Base-by-base conservation (phyloP, 2,113 vertebrate species). In the Aplodontia rufa region DNA sequence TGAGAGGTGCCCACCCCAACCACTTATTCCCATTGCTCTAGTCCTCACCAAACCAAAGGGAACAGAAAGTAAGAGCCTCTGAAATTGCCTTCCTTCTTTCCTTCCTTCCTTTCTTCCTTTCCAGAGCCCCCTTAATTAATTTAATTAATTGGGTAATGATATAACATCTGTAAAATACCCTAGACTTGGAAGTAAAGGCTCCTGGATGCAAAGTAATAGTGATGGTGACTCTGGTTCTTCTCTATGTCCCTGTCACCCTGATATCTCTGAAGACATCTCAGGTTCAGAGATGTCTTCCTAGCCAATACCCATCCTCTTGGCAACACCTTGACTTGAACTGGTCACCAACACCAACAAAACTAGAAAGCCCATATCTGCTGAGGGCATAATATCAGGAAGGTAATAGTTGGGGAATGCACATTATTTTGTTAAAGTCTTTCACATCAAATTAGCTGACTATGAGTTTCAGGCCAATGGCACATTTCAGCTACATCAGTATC, bases 361-460 rank as follows among this genome's bases (percentile, higher is more conserved):
- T 12, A 45, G 87, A 75, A 96, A 83, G 9, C 28, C 32, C 88
- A 62, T 17, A 87, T 66, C n/a, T 80, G 30, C 24, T 11, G 6
- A 51, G 78, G 47, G 40, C 53, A 37, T 47, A 37, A 55, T 16
- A 42, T 69, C 58, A 95, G 60, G 68, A 92, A 97, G 51, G 53
- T 92, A 66, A 40, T 92, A 87, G 81, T 49, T 78, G 13, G 24
- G 14, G 49, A 78, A 66, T 45, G 32, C 4, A 24, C 68, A 45
- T 64, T 62, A 45, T 24, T 96, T 86, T 88, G 84, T 87, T 68
- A 82, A 93, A 91, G 91, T 76, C 81, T 76, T 97, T 97, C 88
- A 88, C n/a, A 82, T 96, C 42, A 60, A 85, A 74, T 81, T 93
- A 75, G 76, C 71, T 80, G 47, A 37, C 71, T 68, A 17, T 75